A percentile compares a stretch with the other conserved stretches of the same genome.
These are phyloP conservation scores for Heliconius charithonia DNA, from an alignment of 2,888 invertebrate species.

Conservation along the genomic window DNA sequence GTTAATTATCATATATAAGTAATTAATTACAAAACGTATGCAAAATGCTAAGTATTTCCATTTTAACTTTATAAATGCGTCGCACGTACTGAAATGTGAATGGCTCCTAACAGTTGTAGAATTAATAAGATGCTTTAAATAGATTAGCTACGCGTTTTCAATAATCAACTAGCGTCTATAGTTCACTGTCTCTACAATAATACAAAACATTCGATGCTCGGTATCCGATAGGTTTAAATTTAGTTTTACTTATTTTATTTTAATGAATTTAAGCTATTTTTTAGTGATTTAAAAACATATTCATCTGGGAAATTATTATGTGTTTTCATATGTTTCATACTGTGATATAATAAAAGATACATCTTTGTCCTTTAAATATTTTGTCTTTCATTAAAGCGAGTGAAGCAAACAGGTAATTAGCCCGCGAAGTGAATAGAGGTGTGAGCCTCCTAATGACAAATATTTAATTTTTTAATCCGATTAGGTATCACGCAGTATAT, in stretches of 20 bases:
- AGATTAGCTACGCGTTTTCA: constrained; percentile 38
- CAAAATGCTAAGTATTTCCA: constrained; percentile 10
- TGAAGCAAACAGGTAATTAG: no score
- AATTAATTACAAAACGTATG: constrained; percentile 2
- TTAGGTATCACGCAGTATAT: neutral
- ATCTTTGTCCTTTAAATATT: no score
- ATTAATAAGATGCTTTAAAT: constrained; percentile 39
- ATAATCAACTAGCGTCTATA: constrained; percentile 24
- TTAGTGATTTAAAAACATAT: neutral
- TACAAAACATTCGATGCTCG: neutral
- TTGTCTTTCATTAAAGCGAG: no score
- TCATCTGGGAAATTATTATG: neutral
- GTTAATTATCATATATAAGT: neutral
- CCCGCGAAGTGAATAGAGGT: no score
- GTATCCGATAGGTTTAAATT: neutral
- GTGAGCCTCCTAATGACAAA: neutral
- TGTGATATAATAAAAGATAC: no score
- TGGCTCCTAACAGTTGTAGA: constrained; percentile 37
- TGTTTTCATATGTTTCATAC: no score
- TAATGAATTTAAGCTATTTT: neutral
- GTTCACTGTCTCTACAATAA: constrained; percentile 3
- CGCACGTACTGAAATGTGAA: constrained; percentile 41
- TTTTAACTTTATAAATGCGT: constrained; percentile 25
- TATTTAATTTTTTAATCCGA: neutral
- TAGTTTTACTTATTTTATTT: neutral